Evolutionary conservation across 2,797 vertebrate species (phyloP), one percentile per base, ranked within the genome.

Genomic region (Hemibagrus guttatus): DNA sequence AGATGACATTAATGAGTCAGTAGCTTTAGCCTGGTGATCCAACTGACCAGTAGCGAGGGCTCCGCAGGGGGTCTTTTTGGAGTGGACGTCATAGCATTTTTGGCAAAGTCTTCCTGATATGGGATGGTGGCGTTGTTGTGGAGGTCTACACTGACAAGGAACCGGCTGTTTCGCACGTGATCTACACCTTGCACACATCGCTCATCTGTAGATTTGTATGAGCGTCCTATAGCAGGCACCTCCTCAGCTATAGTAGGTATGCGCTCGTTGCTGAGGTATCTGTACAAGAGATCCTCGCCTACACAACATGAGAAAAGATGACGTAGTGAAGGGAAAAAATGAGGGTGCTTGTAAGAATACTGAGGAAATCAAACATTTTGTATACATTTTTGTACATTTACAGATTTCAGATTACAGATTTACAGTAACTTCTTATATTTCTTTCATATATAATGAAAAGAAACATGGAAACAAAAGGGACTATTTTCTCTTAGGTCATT

Each of bases 251-350:
- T 97, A 49, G 95, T 93, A 21, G 96, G 91, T 92, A 99, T 98
- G 26, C 97, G 94, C 88, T 99, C 97, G 1, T 97, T 98, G 82
- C 98, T 99, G 93, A 98, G 96, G 89, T 97, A 97, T 52, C 97
- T 94, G 92, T 96, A 98, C 26, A 97, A 94, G 11, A 93, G 88
- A 1, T 95, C 95, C 85, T 95, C 95, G 31, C 96, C 98, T 99
- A 56, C 75, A 69, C 17, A 72, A 83, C 16, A 81, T 2, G 39
- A 81, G 31, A 74, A 78, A 76, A 66, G 1, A 81, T n/a, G 5
- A 49, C 28, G 42, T 3, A 81, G n/a, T 0, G 0, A 26, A 11
- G 23, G 46, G 8, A 46, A 46, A 46, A 8, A 46, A 46, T 7
- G 13, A 71, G 13, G 4, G 81, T 42, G 21, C 35, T 71, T 84